Base-by-base conservation (phyloP, 2,113 vertebrate genomes). In the Cryptotis parvus region DNA sequence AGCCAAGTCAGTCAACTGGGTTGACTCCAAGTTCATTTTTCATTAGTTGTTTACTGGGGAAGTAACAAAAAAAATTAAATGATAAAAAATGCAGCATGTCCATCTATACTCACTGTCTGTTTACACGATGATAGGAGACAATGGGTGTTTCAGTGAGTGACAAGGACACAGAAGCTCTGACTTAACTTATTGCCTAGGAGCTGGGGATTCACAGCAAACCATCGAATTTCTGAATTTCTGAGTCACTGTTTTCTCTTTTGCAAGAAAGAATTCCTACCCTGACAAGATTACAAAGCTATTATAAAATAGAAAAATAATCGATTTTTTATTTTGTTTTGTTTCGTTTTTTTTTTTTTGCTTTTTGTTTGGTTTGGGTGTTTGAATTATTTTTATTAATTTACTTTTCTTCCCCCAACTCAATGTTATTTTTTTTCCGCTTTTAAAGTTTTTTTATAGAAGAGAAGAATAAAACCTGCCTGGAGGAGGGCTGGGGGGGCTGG, bases 31-130 rank as follows among this genome's bases (percentile, higher is more conserved):
- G 8, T 37, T 84, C 89, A 72, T 68, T 83, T 89, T 87, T 89
- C 69, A 89, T 66, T 43, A 15, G 1, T 61, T 68, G 41, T 63
- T 90, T 94, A 79, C 74, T 84, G 18, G 18, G 74, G 55, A 65
- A 89, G 33, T 41, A 85, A 81, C 35, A 31, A 70, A 80, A 94
- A 61, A 84, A 73, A 61, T 15, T 81, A n/a, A 70, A 49, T 27
- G 35, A 68, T 33, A 41, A 80, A n/a, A 91, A 63, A 33, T 20
- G 5, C 15, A 79, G 1, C 9, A 27, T 58, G 39, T 39, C 31
- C 20, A 27, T 45, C 84, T 66, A 61, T 58, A 65, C 15, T 76
- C 27, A 39, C 37, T 20, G 29, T 52, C 83, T 82, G 41, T 35
- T 88, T 41, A 16, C 2, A 52, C 3, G 4, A 15, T 65, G 27